Base-by-base conservation (phyloP, 92 coral and sea anemone species). In the Palythoa grandis region DNA sequence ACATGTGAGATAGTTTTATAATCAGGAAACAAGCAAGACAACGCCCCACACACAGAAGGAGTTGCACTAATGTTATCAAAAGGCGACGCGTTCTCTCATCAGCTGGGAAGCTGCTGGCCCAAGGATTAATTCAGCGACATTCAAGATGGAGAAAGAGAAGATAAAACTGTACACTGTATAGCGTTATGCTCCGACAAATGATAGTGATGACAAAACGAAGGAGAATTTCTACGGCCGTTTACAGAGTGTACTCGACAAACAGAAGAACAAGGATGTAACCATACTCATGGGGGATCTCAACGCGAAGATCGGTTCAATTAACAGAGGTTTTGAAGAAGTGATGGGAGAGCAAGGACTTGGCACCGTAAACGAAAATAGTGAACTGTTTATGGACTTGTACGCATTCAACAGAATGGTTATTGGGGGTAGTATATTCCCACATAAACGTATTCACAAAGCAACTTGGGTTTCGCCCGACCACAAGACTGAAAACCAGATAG, bases 341-440 rank as follows among this genome's bases (percentile, higher is more conserved):
- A 52, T 52, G 70, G 79, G 56, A 53, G 52, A 57, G 69, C 69
- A 72, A 72, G 87, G 87, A 70, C 76, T 70, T n/a, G 78, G 71
- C 48, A 67, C 17, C 23, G 67, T 72, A 76, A 83, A 72, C 56
- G 78, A 52, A 70, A 83, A 83, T 71, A 54, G 71, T 22, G 53
- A n/a, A n/a, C n/a, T n/a, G 61, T 83, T 72, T 56, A 38, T 74
- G 39, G 79, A 83, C 78, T 9, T 74, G 54, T 85, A 73, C 58
- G 88, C 74, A 38, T 69, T 78, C 67, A 74, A 61, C 54, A 58
- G 52, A 56, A 63, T 85, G 87, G 79, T 83, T 77, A 83, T 83
- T 68, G 77, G 86, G 50, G 78, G 87, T 14, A 82, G 86, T 43
- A 47, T 82, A 52, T 82, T 82, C 40, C 82, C 65, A 77, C 72